phyloP scores from a whole-genome alignment of 2,797 vertebrate genomes.

The Mormyrus proboscirostris region DNA sequence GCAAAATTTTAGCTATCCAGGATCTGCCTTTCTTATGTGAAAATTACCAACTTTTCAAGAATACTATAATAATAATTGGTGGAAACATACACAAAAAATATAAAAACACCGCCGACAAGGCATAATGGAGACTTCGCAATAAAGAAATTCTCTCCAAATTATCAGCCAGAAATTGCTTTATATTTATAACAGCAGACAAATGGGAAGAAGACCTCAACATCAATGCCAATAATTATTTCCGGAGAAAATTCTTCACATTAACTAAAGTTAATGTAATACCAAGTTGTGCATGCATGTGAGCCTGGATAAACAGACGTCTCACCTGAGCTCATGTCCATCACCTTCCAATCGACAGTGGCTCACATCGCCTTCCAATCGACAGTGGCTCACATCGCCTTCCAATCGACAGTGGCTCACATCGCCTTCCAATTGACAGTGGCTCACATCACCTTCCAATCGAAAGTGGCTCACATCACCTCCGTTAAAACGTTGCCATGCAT shows the following conservation, averaged over 20 bases:
- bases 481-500: neutral
- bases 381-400: neutral
- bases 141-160: neutral
- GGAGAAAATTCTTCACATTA: neutral
- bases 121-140: neutral
- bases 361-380: neutral
- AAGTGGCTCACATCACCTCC: neutral
- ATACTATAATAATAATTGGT: neutral
- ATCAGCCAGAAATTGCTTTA: neutral
- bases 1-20: neutral
- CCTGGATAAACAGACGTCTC: neutral
- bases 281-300: neutral
- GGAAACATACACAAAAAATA: neutral
- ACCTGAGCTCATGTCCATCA: neutral
- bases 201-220: neutral
- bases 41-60: neutral
- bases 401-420: neutral
- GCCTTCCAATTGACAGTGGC: neutral
- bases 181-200: neutral
- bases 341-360: neutral
- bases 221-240: neutral
- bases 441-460: neutral
- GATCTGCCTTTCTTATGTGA: neutral
- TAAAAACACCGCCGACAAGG: neutral
- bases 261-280: neutral